These are phyloP conservation scores for Trigoniulus corallinus DNA, from an alignment of 1,140 invertebrate species.

Conservation along the genomic window DNA sequence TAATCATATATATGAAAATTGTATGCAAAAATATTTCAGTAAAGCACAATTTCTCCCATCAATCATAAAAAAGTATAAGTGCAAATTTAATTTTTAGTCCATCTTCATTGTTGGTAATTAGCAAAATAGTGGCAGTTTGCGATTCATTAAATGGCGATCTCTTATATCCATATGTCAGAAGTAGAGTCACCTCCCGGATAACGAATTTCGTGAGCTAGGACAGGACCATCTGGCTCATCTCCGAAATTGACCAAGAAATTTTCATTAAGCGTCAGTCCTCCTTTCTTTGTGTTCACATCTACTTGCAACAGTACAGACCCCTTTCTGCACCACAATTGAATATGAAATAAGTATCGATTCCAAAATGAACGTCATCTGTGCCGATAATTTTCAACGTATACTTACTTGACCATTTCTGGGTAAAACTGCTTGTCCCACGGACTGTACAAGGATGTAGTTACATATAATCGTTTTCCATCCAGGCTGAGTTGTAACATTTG, in stretches of 20 bases:
- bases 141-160: too few relatives aligned
- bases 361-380: not conserved
- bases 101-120: too few relatives aligned
- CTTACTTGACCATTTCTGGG: conserved; percentile 58
- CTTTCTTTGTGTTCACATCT: conserved; percentile 62
- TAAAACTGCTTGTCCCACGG: conserved; percentile 92
- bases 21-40: too few relatives aligned
- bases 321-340: conserved; percentile 33
- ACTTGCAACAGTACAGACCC: conserved; percentile 69
- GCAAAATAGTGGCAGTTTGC: too few relatives aligned
- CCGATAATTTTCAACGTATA: not conserved
- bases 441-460: conserved; percentile 75
- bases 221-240: conserved; percentile 66
- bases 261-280: conserved; percentile 71
- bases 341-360: not conserved
- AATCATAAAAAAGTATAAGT: too few relatives aligned
- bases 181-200: conserved; percentile 93
- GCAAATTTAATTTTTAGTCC: too few relatives aligned
- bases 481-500: conserved; percentile 95
- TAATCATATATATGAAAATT: too few relatives aligned
- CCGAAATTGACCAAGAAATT: conserved; percentile 88
- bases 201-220: conserved; percentile 91
- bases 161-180: conserved; percentile 80
- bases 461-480: conserved; percentile 85
- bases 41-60: too few relatives aligned